Percentiles rank a stretch among this genome's conserved stretches.
Evolutionary conservation across 2,888 invertebrate species (phyloP).

Genomic region (Charanyca ferruginea): DNA sequence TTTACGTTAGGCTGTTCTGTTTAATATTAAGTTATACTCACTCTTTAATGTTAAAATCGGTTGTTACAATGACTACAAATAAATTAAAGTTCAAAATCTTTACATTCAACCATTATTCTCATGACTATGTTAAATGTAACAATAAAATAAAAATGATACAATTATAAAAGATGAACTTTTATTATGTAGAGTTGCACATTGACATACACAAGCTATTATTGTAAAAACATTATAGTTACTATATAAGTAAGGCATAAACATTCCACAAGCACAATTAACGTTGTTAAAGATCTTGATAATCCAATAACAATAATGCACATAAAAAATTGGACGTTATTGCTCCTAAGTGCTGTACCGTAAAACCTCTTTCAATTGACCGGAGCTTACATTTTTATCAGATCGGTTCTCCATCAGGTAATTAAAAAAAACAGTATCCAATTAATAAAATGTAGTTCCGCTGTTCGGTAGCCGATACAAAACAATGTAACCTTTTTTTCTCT

Average conservation of each 20-base stretch:
- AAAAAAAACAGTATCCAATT: constrained; percentile 85
- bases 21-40: neutral
- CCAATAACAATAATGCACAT: constrained; percentile 46
- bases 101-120: neutral
- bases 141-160: neutral
- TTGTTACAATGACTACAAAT: no score
- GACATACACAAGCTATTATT: neutral
- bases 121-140: neutral
- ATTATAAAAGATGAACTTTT: neutral
- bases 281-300: constrained; percentile 51
- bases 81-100: neutral
- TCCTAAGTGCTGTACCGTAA: constrained; percentile 60
- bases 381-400: constrained; percentile 73
- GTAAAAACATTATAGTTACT: neutral
- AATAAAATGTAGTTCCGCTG: constrained; percentile 85
- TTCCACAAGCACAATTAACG: constrained; percentile 10
- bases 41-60: no score
- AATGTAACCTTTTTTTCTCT: constrained; percentile 82
- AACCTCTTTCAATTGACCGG: constrained; percentile 61
- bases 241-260: constrained; percentile 24
- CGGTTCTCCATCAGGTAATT: constrained; percentile 82
- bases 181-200: neutral
- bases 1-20: neutral
- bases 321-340: constrained; percentile 57
- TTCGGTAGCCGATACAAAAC: constrained; percentile 74